Base-by-base conservation (phyloP, 1,140 invertebrate genomes). In the Heliconius himera region DNA sequence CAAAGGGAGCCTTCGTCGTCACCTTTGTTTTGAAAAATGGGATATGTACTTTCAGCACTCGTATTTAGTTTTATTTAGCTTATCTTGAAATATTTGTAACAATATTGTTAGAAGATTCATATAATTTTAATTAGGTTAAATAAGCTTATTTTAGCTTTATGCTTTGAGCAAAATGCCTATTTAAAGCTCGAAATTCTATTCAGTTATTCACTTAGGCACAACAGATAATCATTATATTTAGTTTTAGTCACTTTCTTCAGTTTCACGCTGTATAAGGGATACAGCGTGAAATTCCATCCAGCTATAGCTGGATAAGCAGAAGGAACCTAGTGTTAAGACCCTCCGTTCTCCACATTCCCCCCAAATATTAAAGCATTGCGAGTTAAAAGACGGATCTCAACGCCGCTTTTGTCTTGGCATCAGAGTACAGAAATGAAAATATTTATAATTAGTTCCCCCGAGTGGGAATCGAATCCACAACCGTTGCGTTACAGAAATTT, bases 1-100 rank as follows among this genome's bases (percentile, higher is more conserved):
- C 2, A 66, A 60, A 74, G 76, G 79, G 78, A 51, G 70, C n/a
- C 20, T 74, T 51, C 41, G 54, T 36, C 70, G 75, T 3, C 70
- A 70, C 26, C 49, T 38, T 73, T 66, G 41, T 33, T 78, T 70
- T 74, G 33, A n/a, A 78, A 77, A 54, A 9, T 72, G 3, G 26
- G 26, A 18, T 72, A 72, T 72, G 70, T 36, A 38, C 29, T 72
- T 72, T 72, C 70, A 72, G 70, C 36, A 72, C 26, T 66, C 11
- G 26, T 29, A 16, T 29, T 66, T 0, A 66, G 26, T 16, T 29
- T 8, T 60, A 60, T 60, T 60, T 60, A 11, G 9, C 54, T 60
- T 60, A 26, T 60, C 54, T 22, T 60, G 20, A 60, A 22, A 9
- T 60, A 11, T 60, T 22, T 9, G 11, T 26, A 29, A 66, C 3